Evolutionary conservation across 92 coral and sea anemone species (phyloP).

Genomic region (Phenganax subtilis): DNA sequence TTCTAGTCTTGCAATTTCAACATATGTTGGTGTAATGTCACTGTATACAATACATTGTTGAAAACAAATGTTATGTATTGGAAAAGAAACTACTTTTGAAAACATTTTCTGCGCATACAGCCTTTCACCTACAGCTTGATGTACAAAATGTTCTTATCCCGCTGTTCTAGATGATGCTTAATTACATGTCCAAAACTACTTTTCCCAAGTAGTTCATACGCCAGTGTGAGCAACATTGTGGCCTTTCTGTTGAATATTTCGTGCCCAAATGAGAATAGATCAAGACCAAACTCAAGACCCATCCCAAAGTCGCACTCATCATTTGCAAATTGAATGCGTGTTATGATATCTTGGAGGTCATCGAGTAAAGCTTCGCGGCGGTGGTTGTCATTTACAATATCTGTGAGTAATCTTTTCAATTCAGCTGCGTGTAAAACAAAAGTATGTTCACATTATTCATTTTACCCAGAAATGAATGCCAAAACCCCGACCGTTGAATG

Average conservation of each 20-base stretch:
- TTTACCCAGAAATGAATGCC: too few relatives aligned
- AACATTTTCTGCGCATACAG: too few relatives aligned
- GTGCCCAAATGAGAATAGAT: constrained; percentile 88
- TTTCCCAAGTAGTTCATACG: constrained; percentile 71
- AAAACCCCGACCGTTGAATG: too few relatives aligned
- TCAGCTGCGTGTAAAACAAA: constrained; percentile 55
- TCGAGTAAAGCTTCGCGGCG: constrained; percentile 72
- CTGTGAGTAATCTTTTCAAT: constrained; percentile 67
- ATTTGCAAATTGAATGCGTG: constrained; percentile 92
- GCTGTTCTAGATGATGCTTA: constrained; percentile 63
- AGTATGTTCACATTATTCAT: background rate
- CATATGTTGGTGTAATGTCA: too few relatives aligned
- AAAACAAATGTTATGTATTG: too few relatives aligned
- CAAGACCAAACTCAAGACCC: constrained; percentile 91
- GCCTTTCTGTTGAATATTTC: constrained; percentile 70
- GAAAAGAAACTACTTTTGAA: too few relatives aligned
- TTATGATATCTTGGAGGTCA: constrained; percentile 81
- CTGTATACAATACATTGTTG: too few relatives aligned
- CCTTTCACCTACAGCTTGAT: background rate
- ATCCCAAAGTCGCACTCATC: constrained; percentile 99
- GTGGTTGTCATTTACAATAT: constrained; percentile 58
- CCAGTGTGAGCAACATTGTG: constrained; percentile 77
- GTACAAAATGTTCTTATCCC: constrained; percentile 45
- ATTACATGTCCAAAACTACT: constrained; percentile 65
- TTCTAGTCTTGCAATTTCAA: too few relatives aligned